Base-by-base conservation (phyloP, 2,113 vertebrate genomes). In the Podarcis cretensis region DNA sequence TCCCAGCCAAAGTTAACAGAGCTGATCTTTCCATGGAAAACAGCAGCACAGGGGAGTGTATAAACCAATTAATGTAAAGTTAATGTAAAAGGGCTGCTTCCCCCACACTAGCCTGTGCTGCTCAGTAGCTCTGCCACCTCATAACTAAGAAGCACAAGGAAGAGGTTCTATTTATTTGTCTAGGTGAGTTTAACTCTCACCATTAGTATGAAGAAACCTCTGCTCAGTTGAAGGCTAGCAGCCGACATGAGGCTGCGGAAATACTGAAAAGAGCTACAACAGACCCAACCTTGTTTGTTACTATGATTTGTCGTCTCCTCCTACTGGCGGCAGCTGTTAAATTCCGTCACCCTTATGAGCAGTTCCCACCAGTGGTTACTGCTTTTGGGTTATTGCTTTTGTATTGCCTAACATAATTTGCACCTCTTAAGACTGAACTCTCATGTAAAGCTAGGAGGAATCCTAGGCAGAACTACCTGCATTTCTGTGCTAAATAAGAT, bases 11-110 rank as follows among this genome's bases (percentile, higher is more conserved):
- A 94, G 91, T 95, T 93, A 95, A 95, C 92, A 95, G 95, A 92
- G 91, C 93, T 95, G 95, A 94, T 94, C 93, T 95, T 95, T 95
- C 94, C 92, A 92, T 95, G 95, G 95, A 95, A 96, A 95, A 91
- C 93, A 94, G 92, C 93, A 91, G 84, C 43, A 0, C 84, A 78
- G 32, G 85, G 81, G 92, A 93, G 91, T 91, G 86, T 83, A 84
- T 88, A 77, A 86, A 94, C 93, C 91, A 91, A 87, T 92, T 91
- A 92, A 91, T 91, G 87, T 92, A 76, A 93, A 94, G 90, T 21
- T 92, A 89, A 89, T 0, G 37, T n/a, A 75, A 81, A 86, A 92
- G 88, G 9, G 20, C 66, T 0, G 0, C 32, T 2, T 73, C 91
- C 81, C 78, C 48, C 3, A 57, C 81, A 65, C n/a, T 76, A 6